Evolutionary conservation across 2,888 invertebrate species (phyloP).

Genomic region (Megamerina dolium): DNA sequence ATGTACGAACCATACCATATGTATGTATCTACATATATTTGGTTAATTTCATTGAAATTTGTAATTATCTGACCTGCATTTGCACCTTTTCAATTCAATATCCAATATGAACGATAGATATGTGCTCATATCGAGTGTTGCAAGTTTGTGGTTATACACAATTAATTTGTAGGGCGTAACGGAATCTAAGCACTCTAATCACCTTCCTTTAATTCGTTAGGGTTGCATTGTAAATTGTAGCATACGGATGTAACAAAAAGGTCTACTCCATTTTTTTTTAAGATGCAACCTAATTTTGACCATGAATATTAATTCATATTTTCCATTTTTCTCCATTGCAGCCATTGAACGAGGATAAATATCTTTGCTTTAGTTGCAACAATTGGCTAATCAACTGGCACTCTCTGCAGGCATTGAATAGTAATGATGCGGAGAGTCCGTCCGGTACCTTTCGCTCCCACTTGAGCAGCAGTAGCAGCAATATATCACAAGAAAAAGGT

Average conservation of each 20-base stretch:
- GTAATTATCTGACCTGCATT: constrained; percentile 6
- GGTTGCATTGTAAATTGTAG: too few relatives aligned
- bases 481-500: constrained; percentile 26
- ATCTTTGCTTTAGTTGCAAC: constrained; percentile 48
- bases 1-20: too few relatives aligned
- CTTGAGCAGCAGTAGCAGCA: constrained; percentile 38
- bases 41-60: constrained; percentile 2
- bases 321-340: constrained; percentile 20
- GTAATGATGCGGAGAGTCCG: constrained; percentile 43
- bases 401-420: constrained; percentile 45
- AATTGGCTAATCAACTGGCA: constrained; percentile 50
- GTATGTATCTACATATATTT: too few relatives aligned
- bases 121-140: too few relatives aligned
- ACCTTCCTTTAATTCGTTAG: too few relatives aligned
- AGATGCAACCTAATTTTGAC: too few relatives aligned
- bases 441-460: constrained; percentile 38
- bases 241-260: too few relatives aligned
- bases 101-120: too few relatives aligned
- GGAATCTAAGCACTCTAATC: constrained; percentile 2
- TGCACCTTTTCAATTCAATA: constrained; percentile 8
- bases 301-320: too few relatives aligned
- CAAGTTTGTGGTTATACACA: too few relatives aligned
- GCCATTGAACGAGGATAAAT: constrained; percentile 49
- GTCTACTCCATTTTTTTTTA: too few relatives aligned
- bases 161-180: background rate